These are phyloP conservation scores for Buteo buteo DNA, from an alignment of 2,113 vertebrate species.

Conservation along the genomic window DNA sequence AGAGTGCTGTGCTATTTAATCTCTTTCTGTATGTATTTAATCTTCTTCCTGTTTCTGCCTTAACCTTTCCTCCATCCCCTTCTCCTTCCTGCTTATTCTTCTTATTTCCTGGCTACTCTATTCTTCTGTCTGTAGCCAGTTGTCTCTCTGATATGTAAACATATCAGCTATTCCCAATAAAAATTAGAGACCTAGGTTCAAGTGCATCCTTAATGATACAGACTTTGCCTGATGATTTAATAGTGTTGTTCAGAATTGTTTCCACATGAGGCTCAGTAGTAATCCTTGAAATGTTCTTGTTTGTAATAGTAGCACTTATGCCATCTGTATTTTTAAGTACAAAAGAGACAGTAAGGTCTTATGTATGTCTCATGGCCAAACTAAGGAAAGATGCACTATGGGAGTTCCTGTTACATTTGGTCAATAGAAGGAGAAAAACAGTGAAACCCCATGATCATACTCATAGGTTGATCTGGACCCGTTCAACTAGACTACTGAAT, in stretches of 20 bases:
- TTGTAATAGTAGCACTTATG: neutral
- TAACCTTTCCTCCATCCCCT: neutral
- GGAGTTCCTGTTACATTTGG: neutral
- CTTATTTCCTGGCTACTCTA: neutral
- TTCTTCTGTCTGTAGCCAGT: neutral
- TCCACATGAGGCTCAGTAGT: neutral
- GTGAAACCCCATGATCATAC: neutral
- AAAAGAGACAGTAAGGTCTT: neutral
- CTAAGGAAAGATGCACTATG: neutral
- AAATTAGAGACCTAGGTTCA: neutral
- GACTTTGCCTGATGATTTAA: neutral
- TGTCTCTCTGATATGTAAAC: neutral
- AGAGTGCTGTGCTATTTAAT: neutral
- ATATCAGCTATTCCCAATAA: neutral
- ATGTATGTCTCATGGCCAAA: neutral
- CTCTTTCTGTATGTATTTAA: neutral
- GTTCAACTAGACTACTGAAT: neutral
- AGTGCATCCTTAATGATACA: neutral
- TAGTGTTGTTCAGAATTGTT: neutral
- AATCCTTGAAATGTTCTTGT: neutral
- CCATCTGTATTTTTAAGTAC: neutral
- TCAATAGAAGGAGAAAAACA: neutral
- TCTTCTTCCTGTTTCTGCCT: neutral
- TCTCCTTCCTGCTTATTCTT: neutral
- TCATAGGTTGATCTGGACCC: neutral